Evolutionary conservation across 2,888 invertebrate species (phyloP).

Genomic region (Drosophila seclusa): DNA sequence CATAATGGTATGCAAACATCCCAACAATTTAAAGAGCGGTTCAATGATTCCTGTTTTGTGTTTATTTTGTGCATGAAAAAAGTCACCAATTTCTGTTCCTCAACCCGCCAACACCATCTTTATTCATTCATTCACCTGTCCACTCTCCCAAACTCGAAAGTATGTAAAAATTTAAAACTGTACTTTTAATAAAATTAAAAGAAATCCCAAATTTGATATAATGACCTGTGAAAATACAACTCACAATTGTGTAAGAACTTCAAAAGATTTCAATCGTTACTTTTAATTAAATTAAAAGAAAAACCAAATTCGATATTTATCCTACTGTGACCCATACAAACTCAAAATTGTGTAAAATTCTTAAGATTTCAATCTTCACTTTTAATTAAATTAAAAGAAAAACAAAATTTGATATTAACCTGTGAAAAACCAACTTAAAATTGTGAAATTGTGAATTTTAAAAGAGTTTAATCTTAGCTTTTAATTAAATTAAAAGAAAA

Average conservation of each 20-base stretch:
- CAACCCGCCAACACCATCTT: neutral
- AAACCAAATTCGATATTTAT: conserved; percentile 39
- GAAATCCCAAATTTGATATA: conserved; percentile 46
- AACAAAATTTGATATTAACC: conserved; percentile 37
- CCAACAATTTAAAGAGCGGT: conserved; percentile 76
- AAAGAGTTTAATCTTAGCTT: no score
- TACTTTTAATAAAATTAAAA: conserved; percentile 67
- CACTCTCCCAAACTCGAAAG: neutral
- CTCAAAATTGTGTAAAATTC: conserved; percentile 22
- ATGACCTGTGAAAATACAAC: conserved; percentile 40
- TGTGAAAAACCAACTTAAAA: conserved; percentile 43
- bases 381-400: conserved; percentile 68
- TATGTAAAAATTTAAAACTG: conserved; percentile 31
- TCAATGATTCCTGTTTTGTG: conserved; percentile 76
- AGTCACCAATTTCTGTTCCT: conserved; percentile 36
- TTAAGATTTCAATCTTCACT: conserved; percentile 34
- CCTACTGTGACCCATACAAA: neutral
- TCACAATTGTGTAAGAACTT: conserved; percentile 47
- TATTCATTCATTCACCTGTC: neutral
- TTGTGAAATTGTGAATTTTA: conserved; percentile 23
- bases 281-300: conserved; percentile 29
- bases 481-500: conserved; percentile 36
- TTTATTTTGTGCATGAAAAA: conserved; percentile 68
- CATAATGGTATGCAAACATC: conserved; percentile 65
- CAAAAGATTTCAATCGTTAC: no score